These are phyloP conservation scores for Protaetia brevitarsis DNA, from an alignment of 1,140 invertebrate species.

Conservation along the genomic window DNA sequence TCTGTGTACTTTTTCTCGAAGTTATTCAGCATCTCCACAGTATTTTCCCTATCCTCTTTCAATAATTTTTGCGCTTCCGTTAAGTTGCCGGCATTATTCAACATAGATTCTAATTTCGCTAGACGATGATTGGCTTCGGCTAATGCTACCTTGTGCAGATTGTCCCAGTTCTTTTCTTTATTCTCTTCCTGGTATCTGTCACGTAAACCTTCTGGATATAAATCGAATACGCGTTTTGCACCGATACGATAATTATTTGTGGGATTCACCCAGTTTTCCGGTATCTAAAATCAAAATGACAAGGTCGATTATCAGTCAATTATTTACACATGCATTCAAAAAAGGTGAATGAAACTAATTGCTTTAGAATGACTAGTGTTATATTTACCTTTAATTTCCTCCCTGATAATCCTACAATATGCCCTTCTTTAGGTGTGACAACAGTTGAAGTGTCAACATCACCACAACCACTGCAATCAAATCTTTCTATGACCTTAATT, in stretches of 20 bases:
- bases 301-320: neutral
- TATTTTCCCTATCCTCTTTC: slow-evolving; percentile 87
- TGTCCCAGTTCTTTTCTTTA: slow-evolving; percentile 84
- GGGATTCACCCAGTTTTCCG: slow-evolving; percentile 79
- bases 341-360: neutral
- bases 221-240: slow-evolving; percentile 78
- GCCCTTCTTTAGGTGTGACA: slow-evolving; percentile 68
- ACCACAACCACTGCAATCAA: slow-evolving; percentile 92
- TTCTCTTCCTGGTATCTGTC: slow-evolving; percentile 81
- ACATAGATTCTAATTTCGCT: slow-evolving; percentile 69
- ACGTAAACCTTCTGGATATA: slow-evolving; percentile 80
- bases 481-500: slow-evolving; percentile 90
- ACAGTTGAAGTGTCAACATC: slow-evolving; percentile 88
- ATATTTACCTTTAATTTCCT: slow-evolving; percentile 76
- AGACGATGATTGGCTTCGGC: slow-evolving; percentile 75
- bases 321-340: neutral
- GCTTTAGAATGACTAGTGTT: slow-evolving; percentile 7
- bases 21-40: slow-evolving; percentile 76
- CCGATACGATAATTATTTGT: slow-evolving; percentile 80
- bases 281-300: slow-evolving; percentile 61
- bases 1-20: slow-evolving; percentile 86
- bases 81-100: slow-evolving; percentile 42
- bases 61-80: slow-evolving; percentile 73
- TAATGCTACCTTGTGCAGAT: slow-evolving; percentile 70
- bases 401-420: slow-evolving; percentile 82